Evolutionary conservation across 2,113 vertebrate genomes (phyloP).

Genomic region (Drymodes brunneopygia): DNA sequence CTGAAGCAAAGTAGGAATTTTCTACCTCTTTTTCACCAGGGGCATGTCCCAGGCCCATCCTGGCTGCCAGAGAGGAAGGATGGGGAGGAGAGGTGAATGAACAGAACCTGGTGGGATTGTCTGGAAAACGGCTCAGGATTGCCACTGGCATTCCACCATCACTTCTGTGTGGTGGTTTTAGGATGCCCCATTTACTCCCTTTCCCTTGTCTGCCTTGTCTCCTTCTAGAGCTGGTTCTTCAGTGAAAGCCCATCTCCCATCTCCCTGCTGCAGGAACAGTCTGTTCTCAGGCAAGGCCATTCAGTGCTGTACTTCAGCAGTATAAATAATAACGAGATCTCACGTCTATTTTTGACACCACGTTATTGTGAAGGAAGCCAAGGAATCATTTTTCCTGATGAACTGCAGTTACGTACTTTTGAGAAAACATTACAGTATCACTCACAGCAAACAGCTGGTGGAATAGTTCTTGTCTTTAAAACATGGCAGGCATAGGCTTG

Average conservation of each 20-base stretch:
- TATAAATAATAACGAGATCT: slow-evolving; percentile 25
- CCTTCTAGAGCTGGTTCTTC: background rate
- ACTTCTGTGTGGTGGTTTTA: fast-evolving
- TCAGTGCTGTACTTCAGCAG: background rate
- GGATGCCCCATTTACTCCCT: background rate
- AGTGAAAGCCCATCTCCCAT: background rate
- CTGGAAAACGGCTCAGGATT: background rate
- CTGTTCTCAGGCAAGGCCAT: slow-evolving; percentile 16
- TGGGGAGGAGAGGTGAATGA: background rate
- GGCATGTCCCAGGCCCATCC: background rate
- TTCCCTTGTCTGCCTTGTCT: background rate
- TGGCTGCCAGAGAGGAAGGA: background rate
- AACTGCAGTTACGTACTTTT: background rate
- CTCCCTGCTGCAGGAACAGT: background rate
- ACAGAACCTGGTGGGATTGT: background rate
- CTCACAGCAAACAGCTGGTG: background rate
- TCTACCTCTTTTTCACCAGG: background rate
- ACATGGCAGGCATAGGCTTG: background rate
- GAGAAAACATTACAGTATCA: background rate
- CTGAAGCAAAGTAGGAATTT: background rate
- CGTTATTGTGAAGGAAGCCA: background rate
- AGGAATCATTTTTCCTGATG: background rate
- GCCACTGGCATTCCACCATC: background rate
- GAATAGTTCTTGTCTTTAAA: background rate
- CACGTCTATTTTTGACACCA: slow-evolving; percentile 22